A percentile compares a stretch with the other conserved stretches of the same genome.
These are phyloP conservation scores for Ursus arctos DNA, from an alignment of 2,113 vertebrate species.

Conservation along the genomic window DNA sequence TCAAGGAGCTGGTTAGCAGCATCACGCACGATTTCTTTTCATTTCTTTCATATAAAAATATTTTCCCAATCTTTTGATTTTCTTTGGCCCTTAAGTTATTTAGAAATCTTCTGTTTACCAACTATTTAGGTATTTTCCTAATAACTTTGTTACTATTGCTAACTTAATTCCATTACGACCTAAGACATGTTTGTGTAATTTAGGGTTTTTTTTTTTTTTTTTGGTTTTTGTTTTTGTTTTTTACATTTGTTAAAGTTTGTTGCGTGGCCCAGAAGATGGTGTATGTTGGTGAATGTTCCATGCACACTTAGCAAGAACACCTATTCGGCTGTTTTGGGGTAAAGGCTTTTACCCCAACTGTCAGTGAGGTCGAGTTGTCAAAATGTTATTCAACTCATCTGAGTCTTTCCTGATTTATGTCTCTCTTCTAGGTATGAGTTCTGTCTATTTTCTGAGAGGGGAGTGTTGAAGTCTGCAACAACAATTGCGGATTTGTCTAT, in stretches of 20 bases:
- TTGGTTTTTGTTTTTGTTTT: too few relatives aligned
- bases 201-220: too few relatives aligned
- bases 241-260: rapidly evolving
- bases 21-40: too few relatives aligned
- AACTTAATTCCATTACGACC: neutral
- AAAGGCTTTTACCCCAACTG: neutral
- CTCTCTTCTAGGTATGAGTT: neutral
- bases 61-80: neutral
- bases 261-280: rapidly evolving
- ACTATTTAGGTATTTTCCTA: neutral
- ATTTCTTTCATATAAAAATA: neutral
- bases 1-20: neutral
- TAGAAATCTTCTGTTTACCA: neutral
- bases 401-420: neutral
- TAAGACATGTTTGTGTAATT: neutral
- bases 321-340: rapidly evolving
- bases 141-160: neutral
- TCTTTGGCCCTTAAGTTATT: neutral
- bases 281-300: neutral
- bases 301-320: neutral
- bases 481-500: rapidly evolving
- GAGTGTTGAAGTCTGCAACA: neutral
- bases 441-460: neutral
- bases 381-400: too few relatives aligned
- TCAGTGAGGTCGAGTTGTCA: too few relatives aligned